Evolutionary conservation across 2,888 invertebrate genomes (phyloP).

Genomic region (Campoplex capitator): DNA sequence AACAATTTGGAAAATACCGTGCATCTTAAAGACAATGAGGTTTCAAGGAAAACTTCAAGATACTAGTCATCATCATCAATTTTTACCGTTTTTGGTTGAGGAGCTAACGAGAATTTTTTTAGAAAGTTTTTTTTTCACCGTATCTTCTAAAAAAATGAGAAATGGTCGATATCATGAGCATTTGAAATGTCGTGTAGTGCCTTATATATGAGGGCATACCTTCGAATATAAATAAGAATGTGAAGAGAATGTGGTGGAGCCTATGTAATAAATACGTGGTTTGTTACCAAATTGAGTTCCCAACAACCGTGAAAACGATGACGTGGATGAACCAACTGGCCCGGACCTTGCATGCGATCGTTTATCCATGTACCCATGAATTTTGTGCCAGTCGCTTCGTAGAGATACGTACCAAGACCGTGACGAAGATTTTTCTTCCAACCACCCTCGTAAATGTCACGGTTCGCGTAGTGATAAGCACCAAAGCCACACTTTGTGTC

Average conservation of each 20-base stretch:
- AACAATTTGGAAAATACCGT: too few species aligned
- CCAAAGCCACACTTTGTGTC: constrained; percentile 91
- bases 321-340: constrained; percentile 89
- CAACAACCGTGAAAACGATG: constrained; percentile 91
- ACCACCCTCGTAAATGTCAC: constrained; percentile 92
- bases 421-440: constrained; percentile 91
- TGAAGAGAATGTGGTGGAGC: neutral
- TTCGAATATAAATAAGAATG: neutral
- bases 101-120: too few species aligned
- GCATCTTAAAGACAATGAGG: too few species aligned
- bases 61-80: too few species aligned
- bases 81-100: too few species aligned
- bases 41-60: too few species aligned
- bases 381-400: constrained; percentile 87
- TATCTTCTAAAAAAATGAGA: too few species aligned
- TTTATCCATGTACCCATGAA: constrained; percentile 91
- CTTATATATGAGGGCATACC: neutral
- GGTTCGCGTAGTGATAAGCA: constrained; percentile 90
- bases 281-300: constrained; percentile 86
- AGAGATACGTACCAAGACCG: constrained; percentile 92
- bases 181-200: too few species aligned
- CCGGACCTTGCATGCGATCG: constrained; percentile 91
- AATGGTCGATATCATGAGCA: too few species aligned
- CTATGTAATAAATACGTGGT: neutral
- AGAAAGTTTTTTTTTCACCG: too few species aligned